Conservation (phyloP, 2,113 vertebrate species). For the Melanerpes aurifrons region DNA sequence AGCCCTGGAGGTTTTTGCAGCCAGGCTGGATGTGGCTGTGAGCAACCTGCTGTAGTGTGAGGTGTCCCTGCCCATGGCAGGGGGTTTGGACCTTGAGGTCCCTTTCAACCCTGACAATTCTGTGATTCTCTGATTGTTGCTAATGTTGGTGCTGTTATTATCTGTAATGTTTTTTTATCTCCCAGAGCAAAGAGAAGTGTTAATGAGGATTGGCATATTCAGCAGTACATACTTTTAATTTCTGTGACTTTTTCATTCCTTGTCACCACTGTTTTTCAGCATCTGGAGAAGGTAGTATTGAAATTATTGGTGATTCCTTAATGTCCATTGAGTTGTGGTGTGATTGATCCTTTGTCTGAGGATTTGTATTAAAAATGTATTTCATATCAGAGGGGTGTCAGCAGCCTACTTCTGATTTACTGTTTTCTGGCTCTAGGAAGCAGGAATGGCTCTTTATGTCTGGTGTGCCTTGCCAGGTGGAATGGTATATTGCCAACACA, state of each 20-base stretch:
- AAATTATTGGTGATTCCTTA: neutral
- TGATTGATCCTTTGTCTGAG: constrained; percentile 38
- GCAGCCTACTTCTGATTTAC: constrained; percentile 20
- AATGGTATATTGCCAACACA: constrained; percentile 26
- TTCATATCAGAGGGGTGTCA: neutral
- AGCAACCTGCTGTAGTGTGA: too few species aligned
- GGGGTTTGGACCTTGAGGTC: too few species aligned
- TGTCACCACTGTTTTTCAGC: neutral
- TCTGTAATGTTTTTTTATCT: constrained; percentile 39
- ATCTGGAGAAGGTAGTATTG: neutral
- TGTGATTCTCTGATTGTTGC: neutral
- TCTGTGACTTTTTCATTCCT: neutral
- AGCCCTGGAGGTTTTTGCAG: too few species aligned
- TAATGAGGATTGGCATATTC: neutral
- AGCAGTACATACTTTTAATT: neutral
- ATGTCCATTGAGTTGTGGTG: neutral
- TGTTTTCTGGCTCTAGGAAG: neutral
- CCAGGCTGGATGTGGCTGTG: too few species aligned
- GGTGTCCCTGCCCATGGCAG: too few species aligned
- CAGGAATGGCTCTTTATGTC: neutral
- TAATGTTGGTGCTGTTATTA: constrained; percentile 37
- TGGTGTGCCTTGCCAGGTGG: constrained; percentile 1
- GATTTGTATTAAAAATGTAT: neutral
- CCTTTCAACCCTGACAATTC: too few species aligned
- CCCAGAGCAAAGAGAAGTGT: constrained; percentile 12